phyloP scores from a whole-genome alignment of 2,888 invertebrate genomes.

The Deilephila elpenor region DNA sequence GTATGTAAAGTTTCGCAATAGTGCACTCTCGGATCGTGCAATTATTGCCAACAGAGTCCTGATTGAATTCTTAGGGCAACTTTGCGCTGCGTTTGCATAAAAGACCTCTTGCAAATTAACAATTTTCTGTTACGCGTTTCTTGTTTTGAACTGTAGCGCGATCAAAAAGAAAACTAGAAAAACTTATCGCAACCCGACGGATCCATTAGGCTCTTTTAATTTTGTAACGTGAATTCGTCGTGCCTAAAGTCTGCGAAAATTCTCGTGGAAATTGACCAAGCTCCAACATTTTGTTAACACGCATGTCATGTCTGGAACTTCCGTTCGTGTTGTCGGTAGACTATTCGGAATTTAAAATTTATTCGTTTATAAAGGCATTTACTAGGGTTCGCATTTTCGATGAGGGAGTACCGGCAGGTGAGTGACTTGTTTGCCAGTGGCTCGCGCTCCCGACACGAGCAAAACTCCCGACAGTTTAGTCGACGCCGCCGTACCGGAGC shows the following conservation, averaged over 20 bases:
- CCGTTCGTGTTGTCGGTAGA: conserved; percentile 76
- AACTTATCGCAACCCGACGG: conserved; percentile 31
- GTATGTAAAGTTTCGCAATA: conserved; percentile 77
- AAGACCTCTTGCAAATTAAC: conserved; percentile 72
- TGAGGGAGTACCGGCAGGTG: conserved; percentile 79
- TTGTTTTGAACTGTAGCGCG: conserved; percentile 29
- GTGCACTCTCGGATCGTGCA: conserved; percentile 72
- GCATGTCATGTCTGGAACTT: conserved; percentile 80
- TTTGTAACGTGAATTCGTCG: conserved; percentile 52
- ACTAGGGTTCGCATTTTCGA: conserved; percentile 79
- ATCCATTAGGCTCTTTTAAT: conserved; percentile 19
- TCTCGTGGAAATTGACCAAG: conserved; percentile 72
- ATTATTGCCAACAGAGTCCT: conserved; percentile 78
- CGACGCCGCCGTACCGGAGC: conserved; percentile 65
- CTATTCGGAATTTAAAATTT: conserved; percentile 80
- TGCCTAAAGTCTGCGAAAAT: conserved; percentile 48
- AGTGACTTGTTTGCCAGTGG: conserved; percentile 83
- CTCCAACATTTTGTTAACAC: conserved; percentile 78
- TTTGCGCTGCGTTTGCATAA: conserved; percentile 76
- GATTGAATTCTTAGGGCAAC: conserved; percentile 81
- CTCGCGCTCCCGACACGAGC: conserved; percentile 70
- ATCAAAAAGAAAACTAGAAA: conserved; percentile 55
- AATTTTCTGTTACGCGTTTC: conserved; percentile 59
- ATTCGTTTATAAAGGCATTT: conserved; percentile 82
- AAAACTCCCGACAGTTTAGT: conserved; percentile 80